Evolutionary conservation across 2,797 vertebrate genomes (phyloP).

Genomic region (Eulemur coronatus): DNA sequence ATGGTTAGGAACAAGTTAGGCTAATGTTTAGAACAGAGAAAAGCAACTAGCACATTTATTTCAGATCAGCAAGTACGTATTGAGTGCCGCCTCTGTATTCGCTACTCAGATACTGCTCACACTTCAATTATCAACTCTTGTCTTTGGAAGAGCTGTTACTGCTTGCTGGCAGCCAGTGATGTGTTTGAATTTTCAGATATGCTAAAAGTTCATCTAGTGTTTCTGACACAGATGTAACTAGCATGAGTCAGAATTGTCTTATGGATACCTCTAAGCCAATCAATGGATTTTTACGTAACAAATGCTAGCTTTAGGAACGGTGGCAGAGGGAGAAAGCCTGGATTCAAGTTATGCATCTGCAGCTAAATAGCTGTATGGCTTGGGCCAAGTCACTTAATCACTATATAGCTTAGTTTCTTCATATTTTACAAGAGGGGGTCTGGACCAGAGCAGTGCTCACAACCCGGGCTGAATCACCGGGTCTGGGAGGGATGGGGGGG

Average conservation of each 20-base stretch:
- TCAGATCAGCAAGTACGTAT: neutral
- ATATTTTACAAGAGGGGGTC: neutral
- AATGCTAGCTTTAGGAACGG: neutral
- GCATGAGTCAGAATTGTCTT: neutral
- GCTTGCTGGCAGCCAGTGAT: neutral
- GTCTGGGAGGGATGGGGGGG: fast-evolving
- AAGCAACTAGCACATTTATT: conserved; percentile 44
- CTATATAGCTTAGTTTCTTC: neutral
- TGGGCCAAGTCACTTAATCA: neutral
- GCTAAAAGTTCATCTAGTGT: neutral
- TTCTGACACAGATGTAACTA: neutral
- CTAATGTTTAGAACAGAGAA: conserved; percentile 29
- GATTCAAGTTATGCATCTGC: neutral
- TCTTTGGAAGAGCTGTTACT: neutral
- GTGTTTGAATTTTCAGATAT: neutral
- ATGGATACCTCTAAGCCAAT: neutral
- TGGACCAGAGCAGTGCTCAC: neutral
- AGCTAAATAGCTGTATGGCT: neutral
- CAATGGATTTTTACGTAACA: neutral
- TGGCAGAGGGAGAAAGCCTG: neutral
- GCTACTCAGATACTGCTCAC: neutral
- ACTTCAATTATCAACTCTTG: neutral
- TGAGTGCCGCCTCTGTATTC: neutral
- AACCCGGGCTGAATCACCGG: neutral
- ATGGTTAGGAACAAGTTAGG: neutral